These are phyloP conservation scores for Gymnogyps californianus DNA, from an alignment of 2,113 vertebrate genomes.

Conservation along the genomic window DNA sequence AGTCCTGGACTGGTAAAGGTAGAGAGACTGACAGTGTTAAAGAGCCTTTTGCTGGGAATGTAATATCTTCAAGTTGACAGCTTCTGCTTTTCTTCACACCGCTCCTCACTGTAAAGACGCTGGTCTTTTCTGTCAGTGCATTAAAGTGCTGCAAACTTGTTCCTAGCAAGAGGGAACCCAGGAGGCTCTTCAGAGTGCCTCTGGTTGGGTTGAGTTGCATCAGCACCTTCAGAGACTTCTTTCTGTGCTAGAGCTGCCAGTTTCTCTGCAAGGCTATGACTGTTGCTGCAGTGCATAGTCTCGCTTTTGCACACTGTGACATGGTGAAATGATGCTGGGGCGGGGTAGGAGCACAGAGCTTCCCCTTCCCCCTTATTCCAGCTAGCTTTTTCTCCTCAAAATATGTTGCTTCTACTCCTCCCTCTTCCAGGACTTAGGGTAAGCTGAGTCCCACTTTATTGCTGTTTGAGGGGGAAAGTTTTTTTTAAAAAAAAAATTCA, in stretches of 20 bases:
- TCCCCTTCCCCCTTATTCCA: not conserved
- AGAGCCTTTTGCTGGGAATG: not conserved
- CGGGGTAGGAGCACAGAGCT: not conserved
- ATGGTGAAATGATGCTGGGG: not conserved
- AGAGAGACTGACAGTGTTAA: not conserved
- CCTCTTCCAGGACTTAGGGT: not conserved
- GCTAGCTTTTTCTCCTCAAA: not conserved
- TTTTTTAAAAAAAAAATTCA: not conserved
- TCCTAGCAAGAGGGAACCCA: not conserved
- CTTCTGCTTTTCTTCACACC: not conserved
- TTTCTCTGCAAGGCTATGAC: not conserved
- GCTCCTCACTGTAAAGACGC: not conserved
- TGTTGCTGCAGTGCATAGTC: not conserved
- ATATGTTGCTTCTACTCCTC: not conserved
- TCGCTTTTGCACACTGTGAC: not conserved
- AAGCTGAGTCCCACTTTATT: not conserved
- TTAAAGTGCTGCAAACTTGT: not conserved
- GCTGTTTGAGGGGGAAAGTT: not conserved
- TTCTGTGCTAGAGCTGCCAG: not conserved
- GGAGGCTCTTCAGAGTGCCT: not conserved
- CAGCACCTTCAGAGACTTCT: not conserved
- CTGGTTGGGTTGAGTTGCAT: not conserved
- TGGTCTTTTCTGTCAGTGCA: not conserved
- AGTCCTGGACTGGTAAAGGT: not conserved
- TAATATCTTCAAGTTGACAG: not conserved